Base-by-base conservation (phyloP, 2,888 invertebrate species). In the Diplazon laetatorius region DNA sequence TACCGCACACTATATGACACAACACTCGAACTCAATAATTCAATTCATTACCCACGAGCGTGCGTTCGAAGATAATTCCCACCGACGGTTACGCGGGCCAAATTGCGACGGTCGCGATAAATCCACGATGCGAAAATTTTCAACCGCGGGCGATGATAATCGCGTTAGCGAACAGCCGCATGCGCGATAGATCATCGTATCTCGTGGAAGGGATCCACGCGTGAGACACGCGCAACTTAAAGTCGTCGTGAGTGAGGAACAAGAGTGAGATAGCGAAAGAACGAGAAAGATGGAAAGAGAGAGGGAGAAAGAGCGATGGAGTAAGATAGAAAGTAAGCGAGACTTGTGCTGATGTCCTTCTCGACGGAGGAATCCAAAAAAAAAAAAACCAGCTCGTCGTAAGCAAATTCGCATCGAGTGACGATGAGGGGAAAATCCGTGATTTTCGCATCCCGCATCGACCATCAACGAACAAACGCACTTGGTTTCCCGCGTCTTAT, bases 401-500 rank as follows among this genome's bases (percentile, higher is more conserved):
- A 5, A 30, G 30, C 30, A 30, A 30, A 12, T n/a, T 2, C 14
- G 12, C 35, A 57, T 37, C 57, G 30, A 75, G 65, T 14, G 66
- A 42, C n/a, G 42, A 16, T 30, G 30, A 30, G 30, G 30, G 14
- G 57, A 48, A 60, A 60, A 68, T 37, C 22, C 25, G 16, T n/a
- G n/a, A 18, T 2, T 57, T 2, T 57, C 39, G 10, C 18, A 6
- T 37, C 18, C 2, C 8, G 0, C n/a, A 1, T 3, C n/a, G 14
- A 48, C 20, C 30, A 30, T 25, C 30, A 30, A 55, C 14, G 25
- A 55, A 55, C 52, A 55, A 55, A 55, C 52, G 25, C 52, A 35
- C 52, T 25, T 14, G 42, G 55, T 39, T n/a, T n/a, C n/a, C n/a
- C n/a, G 60, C 71, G 75, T 81, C 81, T 83, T 83, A 84, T 85